Evolutionary conservation across 2,888 invertebrate species (phyloP).

Genomic region (Melanchra persicariae): DNA sequence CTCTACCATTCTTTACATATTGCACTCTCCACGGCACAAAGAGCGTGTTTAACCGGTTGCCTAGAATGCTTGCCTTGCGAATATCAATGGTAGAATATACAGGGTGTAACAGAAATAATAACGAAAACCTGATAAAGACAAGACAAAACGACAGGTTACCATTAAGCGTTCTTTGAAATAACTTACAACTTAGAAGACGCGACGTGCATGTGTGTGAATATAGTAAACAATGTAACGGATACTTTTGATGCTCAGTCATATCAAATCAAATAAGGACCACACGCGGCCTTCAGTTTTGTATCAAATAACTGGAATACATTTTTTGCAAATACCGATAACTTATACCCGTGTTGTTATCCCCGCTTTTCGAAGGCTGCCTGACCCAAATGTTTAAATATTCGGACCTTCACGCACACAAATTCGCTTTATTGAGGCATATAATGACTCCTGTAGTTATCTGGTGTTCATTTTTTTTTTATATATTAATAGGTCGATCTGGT

Average conservation of each 20-base stretch:
- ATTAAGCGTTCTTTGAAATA: not conserved
- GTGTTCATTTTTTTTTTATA: slow-evolving; percentile 5
- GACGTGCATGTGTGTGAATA: slow-evolving; percentile 5
- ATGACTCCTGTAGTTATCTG: slow-evolving; percentile 3
- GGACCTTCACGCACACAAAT: slow-evolving; percentile 12
- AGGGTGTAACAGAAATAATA: not conserved
- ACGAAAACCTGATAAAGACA: not conserved
- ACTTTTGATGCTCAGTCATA: slow-evolving; percentile 35
- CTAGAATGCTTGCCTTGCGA: not conserved
- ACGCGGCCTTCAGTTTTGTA: slow-evolving; percentile 29
- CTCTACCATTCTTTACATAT: not conserved
- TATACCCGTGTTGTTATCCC: slow-evolving; percentile 7
- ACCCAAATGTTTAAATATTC: slow-evolving; percentile 33
- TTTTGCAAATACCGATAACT: slow-evolving; percentile 34
- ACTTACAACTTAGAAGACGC: not conserved
- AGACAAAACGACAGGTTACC: not conserved
- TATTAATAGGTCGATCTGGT: no score
- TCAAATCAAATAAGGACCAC: slow-evolving; percentile 35
- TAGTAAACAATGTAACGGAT: slow-evolving; percentile 33
- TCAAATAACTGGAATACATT: slow-evolving; percentile 39
- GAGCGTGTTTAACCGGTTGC: not conserved
- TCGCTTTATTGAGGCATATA: slow-evolving; percentile 10
- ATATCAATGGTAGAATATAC: not conserved
- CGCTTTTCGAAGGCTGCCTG: not conserved
- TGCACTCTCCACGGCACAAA: not conserved